Base-by-base conservation (phyloP, 2,797 vertebrate genomes). In the Acanthurus lineatus region DNA sequence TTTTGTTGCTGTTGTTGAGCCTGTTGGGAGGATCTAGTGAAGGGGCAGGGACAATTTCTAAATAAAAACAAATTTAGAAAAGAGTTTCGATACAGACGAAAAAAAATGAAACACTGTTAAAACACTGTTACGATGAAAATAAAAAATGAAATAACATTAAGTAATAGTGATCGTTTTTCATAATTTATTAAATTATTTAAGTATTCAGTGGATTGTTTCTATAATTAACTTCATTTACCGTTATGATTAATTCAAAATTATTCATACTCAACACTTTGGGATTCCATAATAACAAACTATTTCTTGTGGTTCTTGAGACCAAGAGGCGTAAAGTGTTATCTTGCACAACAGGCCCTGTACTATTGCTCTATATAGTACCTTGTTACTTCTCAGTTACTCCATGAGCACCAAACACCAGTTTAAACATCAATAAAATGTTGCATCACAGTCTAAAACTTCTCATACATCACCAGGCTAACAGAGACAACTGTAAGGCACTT, bases 401-500 rank as follows among this genome's bases (percentile, higher is more conserved):
- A 60, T 19, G 44, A 85, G 81, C 82, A 83, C 82, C 77, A 84
- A 81, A 87, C 73, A 87, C 65, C 71, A 67, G 57, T 62, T 84
- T 65, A 67, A 78, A 79, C 78, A 79, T 67, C 47, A 54, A 86
- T 73, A 59, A 80, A 64, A 59, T 58, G 54, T 77, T 61, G 69
- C 70, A 64, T 78, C 66, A 71, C 56, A 69, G 63, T 75, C 65
- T 71, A 60, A 61, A 57, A 69, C 64, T 90, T 67, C 80, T 83
- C 35, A 52, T 40, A 77, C 73, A 56, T 85, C 70, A 86, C 67
- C 72, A 69, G 8, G 67, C 45, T 54, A 82, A 84, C n/a, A 86
- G 62, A 88, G 87, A 87, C n/a, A 3, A 91, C 83, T 40, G 71
- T 91, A 93, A 94, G 94, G 94, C 94, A 95, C 94, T 94, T 92